Conservation (phyloP, 2,888 invertebrate genomes). For the Drosophila nr. medialis region DNA sequence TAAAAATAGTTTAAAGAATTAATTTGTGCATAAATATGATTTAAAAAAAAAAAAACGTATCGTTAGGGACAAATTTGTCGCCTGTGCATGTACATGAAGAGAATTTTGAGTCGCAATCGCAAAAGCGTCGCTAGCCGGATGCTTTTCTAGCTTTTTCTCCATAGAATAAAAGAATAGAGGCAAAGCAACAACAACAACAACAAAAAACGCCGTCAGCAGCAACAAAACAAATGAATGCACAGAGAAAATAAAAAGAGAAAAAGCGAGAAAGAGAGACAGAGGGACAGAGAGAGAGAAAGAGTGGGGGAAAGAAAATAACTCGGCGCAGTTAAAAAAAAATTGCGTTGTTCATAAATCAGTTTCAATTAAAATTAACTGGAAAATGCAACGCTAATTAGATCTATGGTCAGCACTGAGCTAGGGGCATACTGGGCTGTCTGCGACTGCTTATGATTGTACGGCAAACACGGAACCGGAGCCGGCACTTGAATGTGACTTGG, state of each 20-base stretch:
- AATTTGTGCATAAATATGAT: neutral
- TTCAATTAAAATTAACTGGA: constrained; percentile 74
- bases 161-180: constrained; percentile 40
- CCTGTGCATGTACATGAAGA: constrained; percentile 41
- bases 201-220: constrained; percentile 32
- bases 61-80: constrained; percentile 43
- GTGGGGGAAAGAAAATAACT: constrained; percentile 25
- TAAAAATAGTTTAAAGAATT: neutral
- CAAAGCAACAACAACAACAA: constrained; percentile 24
- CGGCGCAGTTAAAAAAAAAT: constrained; percentile 60
- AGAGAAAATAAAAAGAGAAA: constrained; percentile 6
- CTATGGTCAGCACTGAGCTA: constrained; percentile 46
- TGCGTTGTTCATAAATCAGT: constrained; percentile 76
- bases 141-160: constrained; percentile 66
- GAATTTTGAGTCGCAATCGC: constrained; percentile 39
- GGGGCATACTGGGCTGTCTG: constrained; percentile 15
- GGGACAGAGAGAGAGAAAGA: constrained; percentile 13
- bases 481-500: constrained; percentile 18
- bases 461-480: constrained; percentile 19
- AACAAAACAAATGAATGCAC: constrained; percentile 43
- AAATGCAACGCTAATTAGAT: constrained; percentile 76
- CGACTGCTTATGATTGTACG: neutral
- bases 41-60: too few species aligned
- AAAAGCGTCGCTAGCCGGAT: constrained; percentile 59
- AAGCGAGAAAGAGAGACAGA: constrained; percentile 12